These are phyloP conservation scores for Poecilia wingei DNA, from an alignment of 2,797 vertebrate genomes.

Conservation along the genomic window DNA sequence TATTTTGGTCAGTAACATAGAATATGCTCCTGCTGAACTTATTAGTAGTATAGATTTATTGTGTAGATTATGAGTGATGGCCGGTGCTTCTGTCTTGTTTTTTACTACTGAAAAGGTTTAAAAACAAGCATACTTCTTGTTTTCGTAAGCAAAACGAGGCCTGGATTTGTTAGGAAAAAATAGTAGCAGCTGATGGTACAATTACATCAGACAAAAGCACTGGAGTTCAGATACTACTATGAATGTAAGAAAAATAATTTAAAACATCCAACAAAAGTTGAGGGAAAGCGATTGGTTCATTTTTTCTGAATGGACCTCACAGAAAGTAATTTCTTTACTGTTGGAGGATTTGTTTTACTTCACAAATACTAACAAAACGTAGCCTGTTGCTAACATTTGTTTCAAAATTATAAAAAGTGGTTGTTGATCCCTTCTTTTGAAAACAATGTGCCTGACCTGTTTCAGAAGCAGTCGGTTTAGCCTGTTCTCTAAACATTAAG, in stretches of 20 bases:
- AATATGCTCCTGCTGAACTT: background rate
- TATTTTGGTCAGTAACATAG: background rate
- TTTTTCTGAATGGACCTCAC: background rate
- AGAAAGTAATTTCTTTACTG: background rate
- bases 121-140: background rate
- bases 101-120: background rate
- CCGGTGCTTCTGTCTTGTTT: background rate
- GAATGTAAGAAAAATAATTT: background rate
- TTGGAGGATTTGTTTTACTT: background rate
- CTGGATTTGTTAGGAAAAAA: background rate
- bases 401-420: background rate
- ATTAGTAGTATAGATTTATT: background rate
- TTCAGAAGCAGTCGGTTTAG: background rate
- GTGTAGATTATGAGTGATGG: background rate
- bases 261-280: background rate
- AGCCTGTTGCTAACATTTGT: background rate
- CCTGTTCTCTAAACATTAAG: background rate
- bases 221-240: background rate
- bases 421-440: background rate
- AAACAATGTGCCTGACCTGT: background rate
- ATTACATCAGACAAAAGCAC: background rate
- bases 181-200: background rate
- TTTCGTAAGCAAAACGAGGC: background rate
- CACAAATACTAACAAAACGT: background rate
- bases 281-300: background rate